Base-by-base conservation (phyloP, 1,140 invertebrate genomes). In the Protaetia brevitarsis region DNA sequence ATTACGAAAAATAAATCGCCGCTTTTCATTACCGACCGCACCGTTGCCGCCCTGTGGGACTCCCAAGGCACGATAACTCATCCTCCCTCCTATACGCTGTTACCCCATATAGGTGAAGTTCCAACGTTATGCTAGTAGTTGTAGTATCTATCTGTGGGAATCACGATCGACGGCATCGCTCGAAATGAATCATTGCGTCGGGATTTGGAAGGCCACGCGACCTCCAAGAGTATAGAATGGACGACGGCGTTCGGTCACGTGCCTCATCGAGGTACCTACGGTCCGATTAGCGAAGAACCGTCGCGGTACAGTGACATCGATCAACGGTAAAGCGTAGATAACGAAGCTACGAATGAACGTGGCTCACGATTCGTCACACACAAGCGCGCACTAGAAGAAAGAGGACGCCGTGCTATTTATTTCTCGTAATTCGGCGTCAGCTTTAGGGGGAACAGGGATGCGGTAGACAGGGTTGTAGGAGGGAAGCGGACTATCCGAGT, bases 301-400 rank as follows among this genome's bases (percentile, higher is more conserved):
- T 28, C 57, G 56, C 13, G 13, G 29, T 11, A 28, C 67, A 64
- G 68, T 67, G 71, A 72, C 71, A 72, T 72, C 71, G 67, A 72
- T 72, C 71, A 72, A 72, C 69, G 69, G 71, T 71, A 71, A 71
- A 69, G 71, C 67, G 71, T 41, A 71, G 71, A 72, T 72, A 71
- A 72, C 69, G 69, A 71, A 72, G 63, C 66, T 65, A 6, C 64
- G 36, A 58, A 51, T 19, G 41, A 10, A 51, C 41, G 41, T 51
- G 26, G 41, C 19, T 51, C 26, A 51, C 41, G 19, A 51, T 51
- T 51, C 41, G 41, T 51, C 41, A 51, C 41, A 34, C 31, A 34
- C 31, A 34, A n/a, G 13, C 4, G 13, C 31, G n/a, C n/a, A 51
- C 41, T 23, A 51, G 19, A 16, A 10, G 11, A 23, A 6, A 23